These are phyloP conservation scores for Gandaritis pyraliata DNA, from an alignment of 2,888 invertebrate species.

Conservation along the genomic window DNA sequence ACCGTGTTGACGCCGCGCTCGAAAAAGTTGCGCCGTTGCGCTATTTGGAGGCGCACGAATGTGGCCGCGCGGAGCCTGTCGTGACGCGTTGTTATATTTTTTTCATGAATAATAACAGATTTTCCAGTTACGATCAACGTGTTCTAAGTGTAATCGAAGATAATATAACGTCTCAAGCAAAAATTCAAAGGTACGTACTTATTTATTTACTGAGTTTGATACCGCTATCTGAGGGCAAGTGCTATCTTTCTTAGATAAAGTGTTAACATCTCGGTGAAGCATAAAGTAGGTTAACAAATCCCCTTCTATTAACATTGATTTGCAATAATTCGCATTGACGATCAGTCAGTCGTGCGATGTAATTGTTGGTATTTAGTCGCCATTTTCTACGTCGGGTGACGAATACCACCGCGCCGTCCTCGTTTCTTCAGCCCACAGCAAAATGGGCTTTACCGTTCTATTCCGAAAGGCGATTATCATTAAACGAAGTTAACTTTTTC, in stretches of 20 bases:
- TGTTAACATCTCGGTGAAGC: slow-evolving; percentile 51
- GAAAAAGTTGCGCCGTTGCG: slow-evolving; percentile 84
- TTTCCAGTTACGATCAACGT: slow-evolving; percentile 58
- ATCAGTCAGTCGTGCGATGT: slow-evolving; percentile 64
- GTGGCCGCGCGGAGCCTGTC: slow-evolving; percentile 71
- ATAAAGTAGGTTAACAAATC: slow-evolving; percentile 50
- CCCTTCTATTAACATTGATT: slow-evolving; percentile 59
- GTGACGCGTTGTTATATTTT: slow-evolving; percentile 76
- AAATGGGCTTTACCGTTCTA: slow-evolving; percentile 76
- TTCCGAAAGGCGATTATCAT: slow-evolving; percentile 70
- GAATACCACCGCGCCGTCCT: slow-evolving; percentile 79
- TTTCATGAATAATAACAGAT: slow-evolving; percentile 64
- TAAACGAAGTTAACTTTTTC: slow-evolving; percentile 55
- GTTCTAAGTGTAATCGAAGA: slow-evolving; percentile 53
- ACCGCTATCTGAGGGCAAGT: slow-evolving; percentile 50
- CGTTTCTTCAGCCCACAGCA: slow-evolving; percentile 66
- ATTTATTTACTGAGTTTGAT: slow-evolving; percentile 47
- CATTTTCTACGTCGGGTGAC: slow-evolving; percentile 83
- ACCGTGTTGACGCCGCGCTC: slow-evolving; percentile 84
- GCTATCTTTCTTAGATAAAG: slow-evolving; percentile 67
- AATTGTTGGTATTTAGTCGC: slow-evolving; percentile 84
- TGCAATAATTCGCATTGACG: slow-evolving; percentile 59
- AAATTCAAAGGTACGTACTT: slow-evolving; percentile 66
- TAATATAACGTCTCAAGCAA: slow-evolving; percentile 45
- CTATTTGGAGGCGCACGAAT: slow-evolving; percentile 83